Evolutionary conservation across 2,797 vertebrate species (phyloP).

Genomic region (Eleutherodactylus coqui): DNA sequence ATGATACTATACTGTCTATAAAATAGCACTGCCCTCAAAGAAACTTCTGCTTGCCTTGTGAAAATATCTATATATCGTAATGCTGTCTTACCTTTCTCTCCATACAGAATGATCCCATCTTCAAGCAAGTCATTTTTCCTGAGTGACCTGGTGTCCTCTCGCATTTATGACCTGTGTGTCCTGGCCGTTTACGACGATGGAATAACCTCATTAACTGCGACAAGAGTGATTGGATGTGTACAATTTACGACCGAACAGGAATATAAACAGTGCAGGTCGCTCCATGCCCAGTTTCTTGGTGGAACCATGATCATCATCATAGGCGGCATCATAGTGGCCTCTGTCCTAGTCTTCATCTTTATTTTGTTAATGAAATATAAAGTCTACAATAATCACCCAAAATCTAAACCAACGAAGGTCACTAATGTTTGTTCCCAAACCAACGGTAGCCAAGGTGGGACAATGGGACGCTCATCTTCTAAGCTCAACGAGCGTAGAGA

Average conservation of each 20-base stretch:
- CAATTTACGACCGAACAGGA: slow-evolving; percentile 81
- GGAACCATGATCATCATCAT: slow-evolving; percentile 93
- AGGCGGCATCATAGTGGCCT: slow-evolving; percentile 90
- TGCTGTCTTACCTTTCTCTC: slow-evolving; percentile 39
- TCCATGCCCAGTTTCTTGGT: slow-evolving; percentile 85
- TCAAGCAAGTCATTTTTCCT: slow-evolving; percentile 85
- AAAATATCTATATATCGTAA: slow-evolving; percentile 8
- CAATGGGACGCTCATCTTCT: slow-evolving; percentile 71
- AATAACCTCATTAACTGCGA: slow-evolving; percentile 80
- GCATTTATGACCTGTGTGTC: slow-evolving; percentile 87
- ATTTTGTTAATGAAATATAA: slow-evolving; percentile 92
- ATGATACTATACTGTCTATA: too few species aligned
- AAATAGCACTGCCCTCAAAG: neutral
- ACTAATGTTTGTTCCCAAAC: slow-evolving; percentile 87
- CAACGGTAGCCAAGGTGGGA: slow-evolving; percentile 80
- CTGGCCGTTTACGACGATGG: slow-evolving; percentile 86
- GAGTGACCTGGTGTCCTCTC: slow-evolving; percentile 83
- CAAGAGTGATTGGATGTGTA: slow-evolving; percentile 83
- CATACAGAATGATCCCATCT: slow-evolving; percentile 87
- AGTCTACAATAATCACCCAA: slow-evolving; percentile 83
- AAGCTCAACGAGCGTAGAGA: slow-evolving; percentile 63
- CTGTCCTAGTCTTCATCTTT: slow-evolving; percentile 90
- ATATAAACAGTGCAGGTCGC: slow-evolving; percentile 82
- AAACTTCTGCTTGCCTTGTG: neutral
- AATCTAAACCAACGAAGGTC: slow-evolving; percentile 76